Conservation (phyloP, 2,888 invertebrate species). For the Nomada flava region DNA sequence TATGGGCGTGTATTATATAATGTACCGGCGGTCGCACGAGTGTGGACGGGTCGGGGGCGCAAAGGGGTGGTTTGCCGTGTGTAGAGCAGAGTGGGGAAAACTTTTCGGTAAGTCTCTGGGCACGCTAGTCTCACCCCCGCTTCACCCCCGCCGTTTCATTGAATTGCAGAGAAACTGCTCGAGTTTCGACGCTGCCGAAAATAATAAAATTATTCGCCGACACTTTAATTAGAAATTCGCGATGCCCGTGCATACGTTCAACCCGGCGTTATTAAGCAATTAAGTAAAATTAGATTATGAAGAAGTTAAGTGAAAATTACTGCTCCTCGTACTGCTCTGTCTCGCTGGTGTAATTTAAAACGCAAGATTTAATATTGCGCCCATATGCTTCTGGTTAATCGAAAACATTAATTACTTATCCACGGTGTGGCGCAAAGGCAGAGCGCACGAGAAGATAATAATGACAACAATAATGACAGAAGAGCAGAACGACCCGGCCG, state of each 20-base stretch:
- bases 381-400: no score
- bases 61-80: background rate
- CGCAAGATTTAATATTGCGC: background rate
- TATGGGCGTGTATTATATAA: slow-evolving; percentile 31
- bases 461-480: no score
- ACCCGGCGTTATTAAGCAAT: slow-evolving; percentile 32
- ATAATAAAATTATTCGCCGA: slow-evolving; percentile 48
- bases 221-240: slow-evolving; percentile 48
- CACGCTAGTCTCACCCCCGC: background rate
- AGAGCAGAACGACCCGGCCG: no score
- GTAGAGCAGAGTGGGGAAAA: background rate
- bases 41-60: background rate
- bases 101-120: slow-evolving; percentile 36
- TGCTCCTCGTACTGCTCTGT: background rate
- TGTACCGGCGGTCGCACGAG: slow-evolving; percentile 11
- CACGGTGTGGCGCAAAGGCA: no score
- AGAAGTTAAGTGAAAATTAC: slow-evolving; percentile 33
- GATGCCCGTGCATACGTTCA: background rate
- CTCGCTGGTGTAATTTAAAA: background rate
- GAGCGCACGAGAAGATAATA: no score
- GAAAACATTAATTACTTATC: no score
- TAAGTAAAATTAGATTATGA: slow-evolving; percentile 38
- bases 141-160: slow-evolving; percentile 23
- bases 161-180: slow-evolving; percentile 29
- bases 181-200: slow-evolving; percentile 32